Percentiles rank a stretch among this genome's conserved stretches.
Conservation (phyloP, 2,888 invertebrate species). For the Heliconius erato region DNA sequence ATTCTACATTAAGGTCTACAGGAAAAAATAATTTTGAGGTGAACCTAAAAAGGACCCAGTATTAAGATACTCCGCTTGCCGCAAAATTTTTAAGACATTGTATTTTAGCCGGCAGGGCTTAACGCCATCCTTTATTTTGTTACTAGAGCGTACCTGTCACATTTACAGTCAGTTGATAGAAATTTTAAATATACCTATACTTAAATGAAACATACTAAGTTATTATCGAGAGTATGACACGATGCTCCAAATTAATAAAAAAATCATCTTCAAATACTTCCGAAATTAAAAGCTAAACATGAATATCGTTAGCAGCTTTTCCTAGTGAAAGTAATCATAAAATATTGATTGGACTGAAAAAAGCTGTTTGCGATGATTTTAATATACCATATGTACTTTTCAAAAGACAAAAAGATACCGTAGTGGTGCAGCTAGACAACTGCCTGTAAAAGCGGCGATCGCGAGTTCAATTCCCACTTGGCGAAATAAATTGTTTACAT, state of each 20-base stretch:
- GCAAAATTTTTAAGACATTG: neutral
- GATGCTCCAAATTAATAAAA: conserved; percentile 4
- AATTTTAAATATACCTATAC: too few species aligned
- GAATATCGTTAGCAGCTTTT: neutral
- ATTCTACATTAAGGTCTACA: too few species aligned
- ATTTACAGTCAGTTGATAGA: too few species aligned
- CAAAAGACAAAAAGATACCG: neutral
- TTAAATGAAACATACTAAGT: neutral
- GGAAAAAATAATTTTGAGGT: too few species aligned
- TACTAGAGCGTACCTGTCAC: neutral
- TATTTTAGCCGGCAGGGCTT: neutral
- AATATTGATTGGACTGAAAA: neutral
- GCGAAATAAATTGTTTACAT: too few species aligned
- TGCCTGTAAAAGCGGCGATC: too few species aligned
- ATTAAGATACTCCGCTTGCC: too few species aligned
- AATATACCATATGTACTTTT: too few species aligned
- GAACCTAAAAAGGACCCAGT: too few species aligned
- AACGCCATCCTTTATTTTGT: neutral
- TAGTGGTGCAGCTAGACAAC: too few species aligned
- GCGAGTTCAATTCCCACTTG: too few species aligned
- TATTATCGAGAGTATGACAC: neutral
- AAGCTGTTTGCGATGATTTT: neutral
- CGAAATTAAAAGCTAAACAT: conserved; percentile 6
- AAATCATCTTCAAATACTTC: neutral
- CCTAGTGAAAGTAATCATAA: conserved; percentile 18